A percentile compares a stretch with the other conserved stretches of the same genome.
phyloP scores from a whole-genome alignment of 2,797 vertebrate genomes.

The Pitangus sulphuratus region DNA sequence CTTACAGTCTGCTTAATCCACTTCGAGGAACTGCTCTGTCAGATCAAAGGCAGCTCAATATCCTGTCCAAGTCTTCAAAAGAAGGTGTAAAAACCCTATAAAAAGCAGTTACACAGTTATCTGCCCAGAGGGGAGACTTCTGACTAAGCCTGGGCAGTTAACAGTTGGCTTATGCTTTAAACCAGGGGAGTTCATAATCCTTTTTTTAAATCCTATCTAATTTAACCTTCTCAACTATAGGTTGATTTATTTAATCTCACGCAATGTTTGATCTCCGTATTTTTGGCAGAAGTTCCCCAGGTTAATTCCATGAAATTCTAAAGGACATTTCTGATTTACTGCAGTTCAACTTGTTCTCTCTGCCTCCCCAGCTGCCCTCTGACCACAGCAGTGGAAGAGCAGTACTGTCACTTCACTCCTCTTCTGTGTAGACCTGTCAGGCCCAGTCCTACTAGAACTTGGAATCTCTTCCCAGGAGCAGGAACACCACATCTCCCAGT shows the following conservation, averaged over 20 bases:
- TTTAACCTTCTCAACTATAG: conserved; percentile 49
- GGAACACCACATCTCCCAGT: background rate
- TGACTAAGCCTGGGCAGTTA: conserved; percentile 50
- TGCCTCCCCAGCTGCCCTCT: background rate
- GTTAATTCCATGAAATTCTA: background rate
- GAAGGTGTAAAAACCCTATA: conserved; percentile 26
- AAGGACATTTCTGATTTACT: background rate
- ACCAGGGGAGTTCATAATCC: conserved; percentile 22
- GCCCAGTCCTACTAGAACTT: background rate
- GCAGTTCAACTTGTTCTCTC: background rate
- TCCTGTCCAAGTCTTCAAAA: conserved; percentile 24
- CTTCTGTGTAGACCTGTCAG: background rate
- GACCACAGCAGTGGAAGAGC: fast-evolving
- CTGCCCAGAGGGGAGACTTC: conserved; percentile 37
- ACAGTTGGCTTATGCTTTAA: conserved; percentile 44
- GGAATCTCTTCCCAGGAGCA: background rate
- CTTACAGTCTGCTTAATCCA: background rate
- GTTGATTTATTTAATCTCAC: conserved; percentile 44
- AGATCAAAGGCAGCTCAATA: conserved; percentile 55
- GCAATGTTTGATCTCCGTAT: background rate
- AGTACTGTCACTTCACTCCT: background rate
- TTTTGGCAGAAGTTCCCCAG: background rate
- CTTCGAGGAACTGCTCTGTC: background rate
- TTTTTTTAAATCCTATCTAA: conserved; percentile 41
- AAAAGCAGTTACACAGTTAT: conserved; percentile 28